Base-by-base conservation (phyloP, 2,888 invertebrate species). In the Mactromeris polynyma region DNA sequence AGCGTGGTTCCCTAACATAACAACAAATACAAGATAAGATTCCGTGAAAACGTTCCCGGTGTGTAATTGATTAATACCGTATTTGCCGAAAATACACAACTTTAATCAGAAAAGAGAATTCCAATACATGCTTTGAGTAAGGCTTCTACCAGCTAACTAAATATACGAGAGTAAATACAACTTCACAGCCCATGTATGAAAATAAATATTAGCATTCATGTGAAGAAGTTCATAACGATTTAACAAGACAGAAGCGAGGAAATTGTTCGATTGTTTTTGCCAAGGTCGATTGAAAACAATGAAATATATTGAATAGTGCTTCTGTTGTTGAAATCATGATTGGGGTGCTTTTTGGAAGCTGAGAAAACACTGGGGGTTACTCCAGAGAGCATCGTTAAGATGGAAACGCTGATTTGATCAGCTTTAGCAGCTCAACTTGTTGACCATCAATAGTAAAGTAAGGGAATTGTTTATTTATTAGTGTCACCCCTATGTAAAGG, bases 11-110 rank as follows among this genome's bases (percentile, higher is more conserved):
- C 26, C 58, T 64, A 26, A 26, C 7, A 7, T 11, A 17, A 26
- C 26, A 26, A 64, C 58, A 64, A 64, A 26, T n/a, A 64, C 7
- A 64, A 4, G n/a, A 9, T 26, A 64, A 64, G 11, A 64, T 64
- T 64, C 58, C 58, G 58, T n/a, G 26, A 2, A 64, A 21, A 64
- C 26, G 58, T 26, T 26, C 58, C 26, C 58, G n/a, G 58, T 26
- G 58, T n/a, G 58, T 64, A 64, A 64, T 64, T 64, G 58, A 64
- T 64, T 64, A 64, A 64, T 64, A 26, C 58, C 58, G n/a, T 64
- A 64, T 26, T 64, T 64, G 58, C 26, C 58, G 58, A 64, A 64
- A 64, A 64, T 64, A 26, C 58, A 64, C 58, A 26, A 64, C 58
- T 26, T 26, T 64, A 64, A 64, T 26, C 58, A 64, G 58, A 64